These are phyloP conservation scores for Mobula hypostoma DNA, from an alignment of 2,113 vertebrate genomes.

Conservation along the genomic window DNA sequence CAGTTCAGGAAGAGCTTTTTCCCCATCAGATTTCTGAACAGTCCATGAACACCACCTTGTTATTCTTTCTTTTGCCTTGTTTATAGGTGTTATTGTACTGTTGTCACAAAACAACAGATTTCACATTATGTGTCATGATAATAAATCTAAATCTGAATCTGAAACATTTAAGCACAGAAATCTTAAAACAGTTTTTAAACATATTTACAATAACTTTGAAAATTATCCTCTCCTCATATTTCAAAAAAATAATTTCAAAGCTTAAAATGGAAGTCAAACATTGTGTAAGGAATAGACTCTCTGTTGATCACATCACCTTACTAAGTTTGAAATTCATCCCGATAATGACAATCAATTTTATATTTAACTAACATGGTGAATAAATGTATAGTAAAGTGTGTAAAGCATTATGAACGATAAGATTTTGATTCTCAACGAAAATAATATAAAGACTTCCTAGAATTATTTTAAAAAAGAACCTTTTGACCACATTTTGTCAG, in stretches of 20 bases:
- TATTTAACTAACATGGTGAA: neutral
- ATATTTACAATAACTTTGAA: neutral
- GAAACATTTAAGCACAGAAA: neutral
- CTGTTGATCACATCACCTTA: neutral
- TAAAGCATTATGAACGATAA: neutral
- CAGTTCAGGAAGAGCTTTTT: no score
- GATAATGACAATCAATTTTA: neutral
- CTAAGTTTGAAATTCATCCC: neutral
- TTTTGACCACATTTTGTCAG: conserved; percentile 16
- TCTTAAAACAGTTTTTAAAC: neutral
- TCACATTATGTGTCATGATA: no score
- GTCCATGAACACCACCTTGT: no score
- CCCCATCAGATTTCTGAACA: no score
- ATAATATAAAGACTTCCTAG: neutral
- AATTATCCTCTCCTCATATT: neutral
- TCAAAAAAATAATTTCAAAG: neutral
- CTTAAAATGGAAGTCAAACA: neutral
- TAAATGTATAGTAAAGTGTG: neutral
- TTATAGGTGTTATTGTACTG: no score
- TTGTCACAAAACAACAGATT: no score
- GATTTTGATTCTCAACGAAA: neutral
- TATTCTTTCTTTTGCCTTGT: no score
- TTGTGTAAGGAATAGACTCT: neutral
- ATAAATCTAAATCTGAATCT: no score
- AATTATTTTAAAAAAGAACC: neutral